phyloP scores from a whole-genome alignment of 2,888 invertebrate species.

The Tachystola acroxantha region DNA sequence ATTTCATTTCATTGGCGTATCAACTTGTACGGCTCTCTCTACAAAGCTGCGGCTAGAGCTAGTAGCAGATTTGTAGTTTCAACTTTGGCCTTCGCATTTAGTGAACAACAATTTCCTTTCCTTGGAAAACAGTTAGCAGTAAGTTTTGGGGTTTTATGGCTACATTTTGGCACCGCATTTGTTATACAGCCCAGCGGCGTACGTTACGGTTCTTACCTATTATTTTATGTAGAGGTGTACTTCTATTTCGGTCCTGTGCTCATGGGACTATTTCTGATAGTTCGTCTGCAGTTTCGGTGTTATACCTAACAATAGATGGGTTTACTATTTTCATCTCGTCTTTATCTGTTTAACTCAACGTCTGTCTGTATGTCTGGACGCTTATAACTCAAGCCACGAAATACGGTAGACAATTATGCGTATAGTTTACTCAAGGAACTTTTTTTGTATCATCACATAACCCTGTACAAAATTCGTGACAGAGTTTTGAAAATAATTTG shows the following conservation, averaged over 20 bases:
- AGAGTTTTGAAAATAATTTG: too few species aligned
- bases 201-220: slow-evolving; percentile 25
- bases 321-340: slow-evolving; percentile 24
- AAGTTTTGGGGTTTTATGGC: slow-evolving; percentile 34
- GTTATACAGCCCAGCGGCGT: slow-evolving; percentile 17
- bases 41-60: slow-evolving; percentile 11
- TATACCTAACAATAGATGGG: slow-evolving; percentile 48
- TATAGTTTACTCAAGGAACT: too few species aligned
- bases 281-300: slow-evolving; percentile 41
- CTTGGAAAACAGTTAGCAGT: slow-evolving; percentile 25
- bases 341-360: neutral
- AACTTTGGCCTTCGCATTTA: slow-evolving; percentile 16
- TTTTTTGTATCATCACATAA: too few species aligned
- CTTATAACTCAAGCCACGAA: slow-evolving; percentile 1
- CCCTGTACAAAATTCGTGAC: too few species aligned
- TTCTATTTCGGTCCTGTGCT: slow-evolving; percentile 38
- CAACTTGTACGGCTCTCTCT: slow-evolving; percentile 2
- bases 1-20: slow-evolving; percentile 11
- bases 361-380: slow-evolving; percentile 16
- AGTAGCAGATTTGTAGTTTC: slow-evolving; percentile 15
- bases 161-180: slow-evolving; percentile 36
- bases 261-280: slow-evolving; percentile 51
- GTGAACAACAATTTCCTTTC: slow-evolving; percentile 11
- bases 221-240: slow-evolving; percentile 16
- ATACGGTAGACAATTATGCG: too few species aligned